Base-by-base conservation (phyloP, 2,797 vertebrate genomes). In the Pygocentrus nattereri region DNA sequence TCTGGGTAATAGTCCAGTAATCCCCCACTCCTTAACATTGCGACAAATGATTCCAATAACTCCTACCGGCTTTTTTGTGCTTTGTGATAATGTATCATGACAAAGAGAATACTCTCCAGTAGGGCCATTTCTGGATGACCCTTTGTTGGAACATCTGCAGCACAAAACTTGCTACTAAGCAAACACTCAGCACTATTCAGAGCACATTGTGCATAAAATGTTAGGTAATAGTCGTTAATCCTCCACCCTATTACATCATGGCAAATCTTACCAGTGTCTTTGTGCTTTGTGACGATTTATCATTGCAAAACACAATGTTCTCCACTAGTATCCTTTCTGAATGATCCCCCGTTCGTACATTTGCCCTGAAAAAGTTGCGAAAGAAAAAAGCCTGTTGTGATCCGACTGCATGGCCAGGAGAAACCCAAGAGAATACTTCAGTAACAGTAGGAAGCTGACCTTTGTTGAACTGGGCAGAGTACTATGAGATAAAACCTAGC, bases 381-480 rank as follows among this genome's bases (percentile, higher is more conserved):
- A 21, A 50, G 23, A 7, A 16, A 50, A 23, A 41, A 5, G 13
- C 15, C 47, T 34, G 8, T 1, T 16, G 5, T 50, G 44, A 30
- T 50, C 25, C 34, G 11, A 31, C 10, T 15, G 31, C 31, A 38
- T 5, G 13, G 2, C 34, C 54, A 1, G 34, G 19, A 74, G 21
- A 25, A 58, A 41, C n/a, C 31, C 54, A 74, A n/a, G 54, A 59
- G 47, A 59, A 34, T 10, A 59, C 34, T 41, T 19, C 31, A 54
- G 61, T 25, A 81, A 58, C 31, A 52, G 68, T 79, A 78, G 85
- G 80, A 87, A 84, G 65, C 70, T 86, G 78, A 83, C 52, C 79
- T 74, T 67, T 61, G 74, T 23, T 81, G 73, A 81, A 82, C 74
- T 73, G 52, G 50, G 59, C 82, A 85, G 83, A 82, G 72, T 44